Base-by-base conservation (phyloP, 92 coral and sea anemone genomes). In the Siderastrea siderea region DNA sequence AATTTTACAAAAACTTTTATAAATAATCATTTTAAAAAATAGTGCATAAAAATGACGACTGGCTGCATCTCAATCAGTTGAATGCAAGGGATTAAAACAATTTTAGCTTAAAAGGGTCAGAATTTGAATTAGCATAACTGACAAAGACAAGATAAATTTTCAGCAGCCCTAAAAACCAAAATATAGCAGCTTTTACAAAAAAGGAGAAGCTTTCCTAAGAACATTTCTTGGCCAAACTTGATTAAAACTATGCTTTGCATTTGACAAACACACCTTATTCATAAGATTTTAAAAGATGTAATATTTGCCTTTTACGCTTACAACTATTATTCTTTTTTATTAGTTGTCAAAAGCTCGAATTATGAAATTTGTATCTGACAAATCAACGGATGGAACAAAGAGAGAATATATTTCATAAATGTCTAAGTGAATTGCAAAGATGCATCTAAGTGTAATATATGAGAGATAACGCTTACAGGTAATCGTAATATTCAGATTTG, bases 151-250 rank as follows among this genome's bases (percentile, higher is more conserved):
- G 71, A 48, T 47, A 15, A 43, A 19, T 3, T 68, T 68, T 54
- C 44, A 13, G 43, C 2, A 47, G 12, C 64, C 17, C 67, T n/a
- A 47, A 58, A 70, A 59, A 38, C 75, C 74, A 26, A 68, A 47
- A n/a, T 67, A 16, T 15, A 48, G 16, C 53, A 19, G 13, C 14
- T 43, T 16, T 9, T 7, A 46, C 44, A 51, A 59, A 48, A 15
- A 26, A 3, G 49, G 19, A 16, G 15, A 1, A 64, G 49, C 48
- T 63, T 7, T 7, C 47, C 59, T 13, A 19, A 5, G 17, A 8
- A 80, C 48, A 19, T 64, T 1, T n/a, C 61, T 66, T 15, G 16
- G 85, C 68, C 76, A 44, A 81, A 68, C 67, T 67, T 81, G 54
- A 81, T 81, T 68, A 68, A 54, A 68, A 8, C 12, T 4, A 7